phyloP scores from a whole-genome alignment of 1,140 invertebrate species.

The Drosophila prosaltans region DNA sequence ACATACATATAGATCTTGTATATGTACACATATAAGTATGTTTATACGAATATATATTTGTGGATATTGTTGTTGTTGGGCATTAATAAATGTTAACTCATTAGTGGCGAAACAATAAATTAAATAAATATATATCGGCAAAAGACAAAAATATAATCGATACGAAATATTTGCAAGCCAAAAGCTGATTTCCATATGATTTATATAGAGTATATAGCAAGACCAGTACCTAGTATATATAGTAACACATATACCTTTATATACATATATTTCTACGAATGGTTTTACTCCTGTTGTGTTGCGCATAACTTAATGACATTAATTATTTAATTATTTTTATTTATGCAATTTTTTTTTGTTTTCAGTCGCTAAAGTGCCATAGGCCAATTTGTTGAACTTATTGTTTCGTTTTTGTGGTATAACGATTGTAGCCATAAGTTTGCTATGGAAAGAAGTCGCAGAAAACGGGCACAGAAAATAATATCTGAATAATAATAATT shows the following conservation, averaged over 20 bases:
- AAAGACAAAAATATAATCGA: constrained; percentile 9
- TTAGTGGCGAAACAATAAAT: constrained; percentile 31
- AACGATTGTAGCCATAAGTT: neutral
- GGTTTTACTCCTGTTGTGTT: constrained; percentile 34
- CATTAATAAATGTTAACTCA: constrained; percentile 34
- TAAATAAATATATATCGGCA: constrained; percentile 26
- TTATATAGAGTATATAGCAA: constrained; percentile 55
- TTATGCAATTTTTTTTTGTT: constrained; percentile 58
- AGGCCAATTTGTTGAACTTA: constrained; percentile 21
- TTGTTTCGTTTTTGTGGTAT: neutral
- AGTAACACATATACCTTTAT: constrained; percentile 17
- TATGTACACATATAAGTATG: neutral
- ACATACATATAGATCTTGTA: no score
- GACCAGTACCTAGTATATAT: neutral
- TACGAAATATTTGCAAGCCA: constrained; percentile 17
- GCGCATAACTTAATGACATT: constrained; percentile 74
- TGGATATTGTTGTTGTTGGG: constrained; percentile 6
- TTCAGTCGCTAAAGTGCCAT: constrained; percentile 38
- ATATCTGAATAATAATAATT: no score
- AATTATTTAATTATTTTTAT: constrained; percentile 81
- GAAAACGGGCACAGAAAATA: no score
- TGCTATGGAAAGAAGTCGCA: no score
- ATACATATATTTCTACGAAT: constrained; percentile 22
- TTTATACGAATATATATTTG: constrained; percentile 1
- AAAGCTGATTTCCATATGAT: constrained; percentile 69